These are phyloP conservation scores for Arctopsyche grandis DNA, from an alignment of 1,140 invertebrate genomes.

Conservation along the genomic window DNA sequence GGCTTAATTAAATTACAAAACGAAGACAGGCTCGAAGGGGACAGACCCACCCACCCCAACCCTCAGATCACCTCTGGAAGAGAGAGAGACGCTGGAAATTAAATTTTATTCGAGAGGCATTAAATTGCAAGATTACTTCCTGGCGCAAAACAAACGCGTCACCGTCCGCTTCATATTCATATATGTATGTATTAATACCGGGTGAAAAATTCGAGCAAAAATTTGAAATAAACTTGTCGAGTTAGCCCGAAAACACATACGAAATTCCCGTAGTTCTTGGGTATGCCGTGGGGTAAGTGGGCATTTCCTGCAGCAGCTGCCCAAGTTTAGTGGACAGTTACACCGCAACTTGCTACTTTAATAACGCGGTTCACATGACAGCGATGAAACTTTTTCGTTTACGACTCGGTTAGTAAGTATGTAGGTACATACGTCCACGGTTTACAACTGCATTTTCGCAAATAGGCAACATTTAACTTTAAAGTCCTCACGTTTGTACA, in stretches of 20 bases:
- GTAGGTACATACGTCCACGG: too few relatives aligned
- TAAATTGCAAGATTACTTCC: neutral
- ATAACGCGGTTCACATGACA: neutral
- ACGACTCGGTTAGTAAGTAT: too few relatives aligned
- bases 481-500: too few relatives aligned
- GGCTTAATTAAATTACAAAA: constrained; percentile 29
- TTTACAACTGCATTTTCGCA: too few relatives aligned
- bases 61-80: neutral
- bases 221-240: neutral
- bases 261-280: neutral
- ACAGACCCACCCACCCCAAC: neutral
- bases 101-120: constrained; percentile 17
- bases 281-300: neutral
- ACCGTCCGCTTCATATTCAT: neutral
- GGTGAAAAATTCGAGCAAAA: neutral
- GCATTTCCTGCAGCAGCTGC: neutral
- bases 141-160: neutral
- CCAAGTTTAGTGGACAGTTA: neutral
- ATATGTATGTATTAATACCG: neutral
- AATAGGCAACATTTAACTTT: too few relatives aligned
- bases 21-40: neutral
- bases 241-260: neutral
- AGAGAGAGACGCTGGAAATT: neutral
- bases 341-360: neutral
- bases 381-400: constrained; percentile 3